A percentile compares a stretch with the other conserved stretches of the same genome.
Evolutionary conservation across 2,888 invertebrate genomes (phyloP).

Genomic region (Spilosoma lubricipeda): DNA sequence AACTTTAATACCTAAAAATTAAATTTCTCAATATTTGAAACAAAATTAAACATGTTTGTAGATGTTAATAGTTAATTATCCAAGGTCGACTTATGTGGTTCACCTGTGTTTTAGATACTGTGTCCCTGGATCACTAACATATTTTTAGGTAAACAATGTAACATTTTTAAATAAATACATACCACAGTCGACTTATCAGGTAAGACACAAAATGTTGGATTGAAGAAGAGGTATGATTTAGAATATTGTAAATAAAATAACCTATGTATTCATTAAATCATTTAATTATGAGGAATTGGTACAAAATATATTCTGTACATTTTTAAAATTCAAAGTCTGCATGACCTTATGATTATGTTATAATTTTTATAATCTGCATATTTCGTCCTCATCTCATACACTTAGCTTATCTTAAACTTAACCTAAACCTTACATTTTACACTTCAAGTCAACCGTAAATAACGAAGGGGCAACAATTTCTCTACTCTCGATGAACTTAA

Average conservation of each 20-base stretch:
- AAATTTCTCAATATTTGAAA: too few relatives aligned
- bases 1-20: too few relatives aligned
- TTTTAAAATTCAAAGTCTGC: not conserved
- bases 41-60: too few relatives aligned
- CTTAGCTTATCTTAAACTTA: conserved; percentile 11
- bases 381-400: not conserved
- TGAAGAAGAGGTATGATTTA: not conserved
- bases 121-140: not conserved
- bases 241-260: not conserved
- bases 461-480: conserved; percentile 31
- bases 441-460: conserved; percentile 20
- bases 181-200: not conserved
- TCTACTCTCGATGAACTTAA: conserved; percentile 44
- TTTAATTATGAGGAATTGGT: conserved; percentile 5
- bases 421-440: conserved; percentile 15
- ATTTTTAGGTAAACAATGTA: not conserved
- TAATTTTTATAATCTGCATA: not conserved
- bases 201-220: not conserved
- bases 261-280: not conserved
- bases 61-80: too few relatives aligned
- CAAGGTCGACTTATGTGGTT: not conserved
- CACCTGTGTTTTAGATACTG: not conserved
- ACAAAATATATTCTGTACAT: conserved; percentile 12
- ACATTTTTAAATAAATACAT: not conserved
- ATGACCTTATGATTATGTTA: not conserved